Percentiles rank a stretch among this genome's conserved stretches.
Conservation (phyloP, 2,888 invertebrate species). For the Octodonta nipae region DNA sequence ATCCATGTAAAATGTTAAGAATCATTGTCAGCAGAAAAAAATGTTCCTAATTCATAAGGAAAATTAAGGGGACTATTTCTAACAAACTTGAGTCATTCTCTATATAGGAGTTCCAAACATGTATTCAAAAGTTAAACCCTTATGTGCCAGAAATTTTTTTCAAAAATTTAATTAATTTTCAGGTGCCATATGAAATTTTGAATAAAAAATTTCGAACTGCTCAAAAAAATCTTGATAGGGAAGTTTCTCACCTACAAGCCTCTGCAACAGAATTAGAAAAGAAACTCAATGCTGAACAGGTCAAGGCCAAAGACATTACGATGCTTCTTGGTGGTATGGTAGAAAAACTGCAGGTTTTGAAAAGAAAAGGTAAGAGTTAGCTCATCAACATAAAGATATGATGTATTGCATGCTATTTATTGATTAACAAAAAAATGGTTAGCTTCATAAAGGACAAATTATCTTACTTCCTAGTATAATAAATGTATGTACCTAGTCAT, state of each 20-base stretch:
- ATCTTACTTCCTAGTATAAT: no score
- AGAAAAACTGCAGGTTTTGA: constrained; percentile 76
- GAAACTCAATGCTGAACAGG: constrained; percentile 43
- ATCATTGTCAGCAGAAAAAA: no score
- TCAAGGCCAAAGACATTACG: constrained; percentile 59
- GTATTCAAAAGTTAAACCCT: no score
- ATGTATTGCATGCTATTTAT: no score
- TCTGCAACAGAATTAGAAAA: constrained; percentile 68
- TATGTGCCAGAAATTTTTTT: not conserved
- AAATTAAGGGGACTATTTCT: no score
- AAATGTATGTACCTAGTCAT: no score
- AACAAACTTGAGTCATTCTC: no score
- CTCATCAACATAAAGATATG: not conserved
- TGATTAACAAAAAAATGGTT: no score
- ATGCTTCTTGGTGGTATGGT: constrained; percentile 70
- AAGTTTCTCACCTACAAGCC: constrained; percentile 76
- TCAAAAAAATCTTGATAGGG: constrained; percentile 86
- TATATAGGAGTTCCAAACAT: no score
- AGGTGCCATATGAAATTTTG: constrained; percentile 95
- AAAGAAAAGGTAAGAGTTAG: constrained; percentile 35
- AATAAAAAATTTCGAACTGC: constrained; percentile 94
- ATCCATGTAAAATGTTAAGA: no score
- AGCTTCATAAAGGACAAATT: no score
- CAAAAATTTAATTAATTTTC: constrained; percentile 13
- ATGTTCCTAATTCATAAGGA: no score